phyloP scores from a whole-genome alignment of 1,140 invertebrate genomes.

The Drosophila ambigua region DNA sequence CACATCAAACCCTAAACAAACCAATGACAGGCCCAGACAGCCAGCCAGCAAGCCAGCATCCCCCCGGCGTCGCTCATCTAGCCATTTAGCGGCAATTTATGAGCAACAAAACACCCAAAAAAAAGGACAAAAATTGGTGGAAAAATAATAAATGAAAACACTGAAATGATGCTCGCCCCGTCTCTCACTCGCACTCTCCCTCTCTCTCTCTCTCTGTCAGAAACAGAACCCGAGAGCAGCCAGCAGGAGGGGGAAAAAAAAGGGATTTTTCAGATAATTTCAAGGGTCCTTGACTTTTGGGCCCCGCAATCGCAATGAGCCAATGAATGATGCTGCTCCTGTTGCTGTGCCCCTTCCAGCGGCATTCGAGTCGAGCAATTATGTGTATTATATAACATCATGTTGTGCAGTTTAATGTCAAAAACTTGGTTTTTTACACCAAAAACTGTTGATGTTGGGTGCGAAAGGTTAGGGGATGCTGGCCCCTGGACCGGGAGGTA shows the following conservation, averaged over 20 bases:
- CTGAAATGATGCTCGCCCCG: constrained; percentile 9
- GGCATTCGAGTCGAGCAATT: constrained; percentile 58
- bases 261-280: constrained; percentile 74
- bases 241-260: constrained; percentile 25
- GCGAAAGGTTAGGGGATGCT: constrained; percentile 70
- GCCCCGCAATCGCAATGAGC: constrained; percentile 40
- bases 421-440: constrained; percentile 79
- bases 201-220: too few relatives aligned
- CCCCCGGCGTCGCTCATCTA: constrained; percentile 1
- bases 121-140: constrained; percentile 59
- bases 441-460: constrained; percentile 43
- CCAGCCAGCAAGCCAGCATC: constrained; percentile 6
- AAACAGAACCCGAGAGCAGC: background rate
- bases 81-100: constrained; percentile 80
- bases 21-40: constrained; percentile 62
- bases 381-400: constrained; percentile 74
- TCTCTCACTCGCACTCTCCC: too few relatives aligned
- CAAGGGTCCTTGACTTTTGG: constrained; percentile 78
- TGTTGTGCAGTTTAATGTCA: constrained; percentile 76
- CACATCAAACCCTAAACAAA: constrained; percentile 82
- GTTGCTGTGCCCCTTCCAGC: background rate
- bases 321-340: constrained; percentile 69
- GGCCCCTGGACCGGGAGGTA: constrained; percentile 17
- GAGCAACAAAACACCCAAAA: constrained; percentile 79
- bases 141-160: constrained; percentile 77